These are phyloP conservation scores for Triplophysa dalaica DNA, from an alignment of 2,113 vertebrate species.

Conservation along the genomic window DNA sequence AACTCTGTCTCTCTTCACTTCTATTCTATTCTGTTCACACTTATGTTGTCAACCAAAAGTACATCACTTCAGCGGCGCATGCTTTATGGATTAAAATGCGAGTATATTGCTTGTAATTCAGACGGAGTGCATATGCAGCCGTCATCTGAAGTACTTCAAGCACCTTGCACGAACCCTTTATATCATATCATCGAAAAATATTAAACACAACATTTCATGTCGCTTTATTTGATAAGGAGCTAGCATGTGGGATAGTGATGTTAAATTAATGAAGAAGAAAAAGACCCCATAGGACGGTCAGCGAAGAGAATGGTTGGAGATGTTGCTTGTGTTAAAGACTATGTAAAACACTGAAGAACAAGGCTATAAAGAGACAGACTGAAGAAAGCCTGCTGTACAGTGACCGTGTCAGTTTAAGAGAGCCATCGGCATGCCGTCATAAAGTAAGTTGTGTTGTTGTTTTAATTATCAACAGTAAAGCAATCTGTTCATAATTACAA, in stretches of 20 bases:
- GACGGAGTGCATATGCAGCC: too few species aligned
- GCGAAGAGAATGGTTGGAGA: background rate
- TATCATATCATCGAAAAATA: too few species aligned
- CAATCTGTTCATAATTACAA: constrained; percentile 88
- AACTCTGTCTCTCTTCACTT: too few species aligned
- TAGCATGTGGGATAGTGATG: too few species aligned
- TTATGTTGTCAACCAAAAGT: too few species aligned
- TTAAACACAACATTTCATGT: background rate
- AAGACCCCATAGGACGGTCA: background rate
- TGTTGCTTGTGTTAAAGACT: background rate
- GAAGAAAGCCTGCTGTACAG: constrained; percentile 38
- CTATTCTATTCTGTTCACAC: too few species aligned
- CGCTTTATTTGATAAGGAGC: background rate
- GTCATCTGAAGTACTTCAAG: too few species aligned
- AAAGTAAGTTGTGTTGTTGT: constrained; percentile 82
- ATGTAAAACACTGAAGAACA: background rate
- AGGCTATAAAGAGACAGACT: constrained; percentile 1
- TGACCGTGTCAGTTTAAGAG: constrained; percentile 72
- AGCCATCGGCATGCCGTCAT: constrained; percentile 75
- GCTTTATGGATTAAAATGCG: too few species aligned
- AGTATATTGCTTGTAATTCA: too few species aligned
- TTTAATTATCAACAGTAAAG: constrained; percentile 83
- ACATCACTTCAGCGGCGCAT: too few species aligned
- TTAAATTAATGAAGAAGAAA: too few species aligned
- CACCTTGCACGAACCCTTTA: too few species aligned